Evolutionary conservation across 2,113 vertebrate species (phyloP), one percentile per base, ranked within the genome.

Genomic region (Scytalopus superciliaris): DNA sequence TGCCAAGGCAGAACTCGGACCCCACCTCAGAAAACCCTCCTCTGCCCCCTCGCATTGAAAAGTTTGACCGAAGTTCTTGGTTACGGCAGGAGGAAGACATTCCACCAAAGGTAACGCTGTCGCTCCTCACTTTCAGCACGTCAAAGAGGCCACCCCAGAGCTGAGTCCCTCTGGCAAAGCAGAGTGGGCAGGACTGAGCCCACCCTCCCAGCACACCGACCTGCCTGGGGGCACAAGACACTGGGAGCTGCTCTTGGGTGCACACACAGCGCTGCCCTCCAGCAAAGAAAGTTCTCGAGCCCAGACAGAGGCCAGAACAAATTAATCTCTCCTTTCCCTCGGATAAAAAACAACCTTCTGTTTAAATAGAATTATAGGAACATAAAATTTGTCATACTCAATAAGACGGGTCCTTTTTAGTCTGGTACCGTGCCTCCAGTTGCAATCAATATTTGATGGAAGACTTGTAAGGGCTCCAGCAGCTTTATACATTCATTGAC

Each of bases 1-100:
- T 99, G 98, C 99, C 99, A 60, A 99, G 99, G 96, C 99, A 99
- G 98, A 99, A 99, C 98, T 99, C 99, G 18, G 99, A 99, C 98
- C 99, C 99, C 98, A 99, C 99, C 88, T 99, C 99, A 31, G 99
- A 99, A 98, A 99, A 99, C 87, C 99, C 99, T 87, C 98, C 98
- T 92, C 98, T 99, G 96, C 99, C 99, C 37, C 98, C 99, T 94
- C 99, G 99, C 95, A 97, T 99, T 97, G 99, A 99, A 96, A 99
- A 99, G 97, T 98, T 99, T 98, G 99, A 99, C 97, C 98, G 99
- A 97, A 98, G 99, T 97, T 99, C 99, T 97, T 99, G 99, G 99
- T 98, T 99, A 98, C 98, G 99, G 97, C 99, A 99, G 98, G 99
- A 99, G 91, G 99, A 99, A 97, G 99, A 99, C 97, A 98, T 99